Base-by-base conservation (phyloP, 2,888 invertebrate genomes). In the Polyommatus iphigenia region DNA sequence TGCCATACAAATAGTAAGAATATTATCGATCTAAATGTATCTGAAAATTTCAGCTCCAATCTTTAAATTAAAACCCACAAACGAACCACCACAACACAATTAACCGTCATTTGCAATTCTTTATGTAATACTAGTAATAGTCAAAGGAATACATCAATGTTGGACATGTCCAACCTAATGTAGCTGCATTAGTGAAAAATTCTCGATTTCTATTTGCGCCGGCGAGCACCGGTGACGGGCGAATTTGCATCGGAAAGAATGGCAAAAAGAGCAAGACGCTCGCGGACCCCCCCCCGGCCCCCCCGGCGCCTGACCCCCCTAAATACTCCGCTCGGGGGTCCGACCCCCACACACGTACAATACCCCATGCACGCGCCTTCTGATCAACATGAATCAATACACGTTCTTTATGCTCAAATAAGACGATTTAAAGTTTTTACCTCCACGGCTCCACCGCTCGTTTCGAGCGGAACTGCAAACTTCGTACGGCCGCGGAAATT, bases 211-310 rank as follows among this genome's bases (percentile, higher is more conserved):
- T 85, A 89, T 88, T 89, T 85, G 84, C 85, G 83, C 83, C 83
- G 82, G 83, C 82, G 84, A 85, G 82, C 81, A 82, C 82, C 83
- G 82, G 84, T 85, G 85, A 85, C 85, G 85, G 87, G 84, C 67
- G 87, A 88, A 90, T 91, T 91, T 91, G 91, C 91, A 90, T 86
- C 86, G 88, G 88, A 88, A 91, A 92, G 91, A 90, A 90, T 90
- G 84, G 87, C 85, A 90, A 91, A 91, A 89, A 90, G 89, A 90
- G 85, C 87, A 88, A 88, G 85, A 83, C 71, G 62, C 73, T 76
- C 73, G 78, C 78, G 78, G 54, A 71, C 71, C 32, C 57, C 71
- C 76, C 36, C 71, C n/a, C n/a, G n/a, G 54, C 4, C 29, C 62
- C 81, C 81, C 80, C 79, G 75, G 78, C 80, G 20, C 46, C 72